Base-by-base conservation (phyloP, 2,888 invertebrate species). In the Agrotis segetum region DNA sequence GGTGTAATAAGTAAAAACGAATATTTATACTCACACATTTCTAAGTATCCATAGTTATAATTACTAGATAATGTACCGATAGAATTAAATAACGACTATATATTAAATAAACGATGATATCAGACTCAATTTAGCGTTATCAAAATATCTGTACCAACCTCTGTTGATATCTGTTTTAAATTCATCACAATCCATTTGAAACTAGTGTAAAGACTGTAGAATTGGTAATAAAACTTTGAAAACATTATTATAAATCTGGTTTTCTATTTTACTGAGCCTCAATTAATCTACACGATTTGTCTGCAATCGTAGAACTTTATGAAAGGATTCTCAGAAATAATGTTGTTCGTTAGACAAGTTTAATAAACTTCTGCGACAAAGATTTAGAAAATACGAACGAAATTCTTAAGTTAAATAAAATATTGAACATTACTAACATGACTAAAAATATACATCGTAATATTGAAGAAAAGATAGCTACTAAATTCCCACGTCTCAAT, bases 201-300 rank as follows among this genome's bases (percentile, higher is more conserved):
- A 90, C 82, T 91, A 92, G 91, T 81, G 83, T 92, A 92, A 92
- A 91, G 88, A 92, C 88, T 91, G 94, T 95, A 95, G 95, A 90
- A 89, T 95, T 94, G 89, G 86, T 93, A 95, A 95, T 95, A 95
- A 95, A 95, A 92, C 69, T 84, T 89, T 90, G 85, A 91, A 92
- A 92, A 87, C 63, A 86, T 83, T 87, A 84, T 71, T 77, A 74
- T 71, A 85, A 78, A 74, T 73, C 55, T 86, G 34, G 76, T 82
- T 83, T 81, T 76, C 58, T 70, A 67, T 76, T 67, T 66, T 50
- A 63, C 52, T 74, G 14, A 46, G 29, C 56, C 74, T 21, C 49
- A 49, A 56, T 29, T 62, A 77, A 61, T 81, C 24, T 60, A 44
- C 34, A 47, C 17, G 17, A 76, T 77, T 68, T 60, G 53, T 59